These are phyloP conservation scores for Lepidiolamprologus cunningtoni DNA, from an alignment of 2,113 vertebrate genomes.

Conservation along the genomic window DNA sequence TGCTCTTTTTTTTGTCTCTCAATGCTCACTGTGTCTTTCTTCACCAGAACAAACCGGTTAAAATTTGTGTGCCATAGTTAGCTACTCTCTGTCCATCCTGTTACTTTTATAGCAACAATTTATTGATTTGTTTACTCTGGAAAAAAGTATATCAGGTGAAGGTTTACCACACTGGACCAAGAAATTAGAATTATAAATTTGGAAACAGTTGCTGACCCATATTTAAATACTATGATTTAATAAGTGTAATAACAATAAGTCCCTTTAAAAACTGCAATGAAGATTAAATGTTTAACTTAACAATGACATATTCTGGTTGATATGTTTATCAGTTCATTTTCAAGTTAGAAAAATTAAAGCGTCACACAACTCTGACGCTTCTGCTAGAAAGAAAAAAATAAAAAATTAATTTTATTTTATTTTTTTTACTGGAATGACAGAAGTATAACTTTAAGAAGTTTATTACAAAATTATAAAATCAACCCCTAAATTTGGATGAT, in stretches of 20 bases:
- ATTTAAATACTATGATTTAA: not conserved
- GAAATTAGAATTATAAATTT: not conserved
- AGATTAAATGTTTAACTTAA: not conserved
- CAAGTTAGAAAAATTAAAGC: not conserved
- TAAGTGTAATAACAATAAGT: not conserved
- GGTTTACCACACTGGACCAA: not conserved
- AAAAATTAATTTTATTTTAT: fast-evolving
- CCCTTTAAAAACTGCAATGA: not conserved
- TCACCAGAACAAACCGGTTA: not conserved
- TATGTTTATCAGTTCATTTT: not conserved
- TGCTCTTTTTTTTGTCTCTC: not conserved
- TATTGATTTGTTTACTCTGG: not conserved
- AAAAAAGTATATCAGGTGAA: not conserved
- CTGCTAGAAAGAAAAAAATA: not conserved
- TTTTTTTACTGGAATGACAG: not conserved
- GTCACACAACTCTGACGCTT: no score
- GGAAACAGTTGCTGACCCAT: not conserved
- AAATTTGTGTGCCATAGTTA: not conserved
- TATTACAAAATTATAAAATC: not conserved
- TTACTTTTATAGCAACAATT: not conserved
- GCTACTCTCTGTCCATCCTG: not conserved
- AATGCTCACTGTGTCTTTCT: not conserved
- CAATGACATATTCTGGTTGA: not conserved
- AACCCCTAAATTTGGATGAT: not conserved
- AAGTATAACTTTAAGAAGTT: not conserved